These are phyloP conservation scores for Aquila chrysaetos DNA, from an alignment of 2,797 vertebrate species.

Conservation along the genomic window DNA sequence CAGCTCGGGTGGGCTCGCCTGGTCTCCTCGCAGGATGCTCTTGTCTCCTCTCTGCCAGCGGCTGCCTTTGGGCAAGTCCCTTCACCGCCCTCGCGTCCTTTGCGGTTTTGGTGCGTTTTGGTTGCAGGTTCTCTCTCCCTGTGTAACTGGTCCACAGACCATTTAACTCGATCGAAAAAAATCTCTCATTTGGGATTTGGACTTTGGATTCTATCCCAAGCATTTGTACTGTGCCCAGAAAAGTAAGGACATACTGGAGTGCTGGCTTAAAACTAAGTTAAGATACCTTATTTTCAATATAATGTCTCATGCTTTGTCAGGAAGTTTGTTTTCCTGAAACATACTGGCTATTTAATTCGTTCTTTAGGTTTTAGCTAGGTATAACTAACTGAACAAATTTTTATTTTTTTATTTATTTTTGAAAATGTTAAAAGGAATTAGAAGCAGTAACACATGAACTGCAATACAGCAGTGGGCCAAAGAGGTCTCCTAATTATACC, in stretches of 20 bases:
- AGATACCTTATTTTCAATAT: background rate
- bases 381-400: background rate
- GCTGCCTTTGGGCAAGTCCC: background rate
- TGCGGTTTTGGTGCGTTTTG: background rate
- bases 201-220: background rate
- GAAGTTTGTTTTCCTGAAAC: background rate
- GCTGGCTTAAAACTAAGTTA: background rate
- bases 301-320: background rate
- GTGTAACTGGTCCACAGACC: background rate
- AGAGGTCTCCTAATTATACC: background rate
- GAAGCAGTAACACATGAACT: background rate
- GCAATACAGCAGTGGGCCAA: background rate
- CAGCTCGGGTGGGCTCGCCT: fast-evolving
- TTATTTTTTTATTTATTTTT: background rate
- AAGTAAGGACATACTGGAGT: background rate
- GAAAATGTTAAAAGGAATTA: background rate
- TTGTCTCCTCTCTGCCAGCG: fast-evolving
- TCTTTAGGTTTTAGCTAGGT: background rate
- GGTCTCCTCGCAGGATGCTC: background rate
- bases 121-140: background rate
- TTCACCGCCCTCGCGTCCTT: fast-evolving
- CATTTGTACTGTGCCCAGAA: background rate
- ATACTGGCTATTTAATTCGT: background rate
- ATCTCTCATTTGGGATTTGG: background rate
- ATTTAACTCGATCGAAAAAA: background rate